Conservation (phyloP, 1,140 invertebrate species). For the Scaptomyza graminum region DNA sequence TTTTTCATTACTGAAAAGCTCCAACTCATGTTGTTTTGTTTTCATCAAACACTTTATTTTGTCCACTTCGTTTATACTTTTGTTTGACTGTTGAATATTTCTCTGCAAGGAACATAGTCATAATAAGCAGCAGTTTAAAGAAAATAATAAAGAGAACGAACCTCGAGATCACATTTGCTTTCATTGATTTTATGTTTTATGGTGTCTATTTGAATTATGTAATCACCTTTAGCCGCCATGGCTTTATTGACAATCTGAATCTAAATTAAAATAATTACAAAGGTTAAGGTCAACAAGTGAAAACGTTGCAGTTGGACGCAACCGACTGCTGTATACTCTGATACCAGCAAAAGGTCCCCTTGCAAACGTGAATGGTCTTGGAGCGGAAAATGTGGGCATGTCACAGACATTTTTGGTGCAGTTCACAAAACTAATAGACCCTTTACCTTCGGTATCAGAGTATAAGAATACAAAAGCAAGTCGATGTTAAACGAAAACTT, state of each 20-base stretch:
- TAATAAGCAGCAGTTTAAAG: too few species aligned
- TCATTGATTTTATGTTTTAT: conserved; percentile 52
- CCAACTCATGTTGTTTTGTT: conserved; percentile 46
- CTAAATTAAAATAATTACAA: conserved; percentile 26
- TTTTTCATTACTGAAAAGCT: conserved; percentile 34
- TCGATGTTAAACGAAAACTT: conserved; percentile 4
- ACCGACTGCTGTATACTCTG: too few species aligned
- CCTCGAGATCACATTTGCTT: conserved; percentile 51
- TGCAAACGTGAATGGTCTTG: too few species aligned
- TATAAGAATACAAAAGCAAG: background rate
- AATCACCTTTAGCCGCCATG: conserved; percentile 14
- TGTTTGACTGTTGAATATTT: conserved; percentile 47
- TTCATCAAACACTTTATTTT: conserved; percentile 43
- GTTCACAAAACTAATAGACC: too few species aligned
- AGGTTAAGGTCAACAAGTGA: background rate
- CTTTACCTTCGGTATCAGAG: too few species aligned
- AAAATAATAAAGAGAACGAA: conserved; percentile 4
- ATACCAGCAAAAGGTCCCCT: too few species aligned
- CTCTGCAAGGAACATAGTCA: conserved; percentile 16
- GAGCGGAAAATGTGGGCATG: too few species aligned
- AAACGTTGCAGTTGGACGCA: too few species aligned
- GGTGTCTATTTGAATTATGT: conserved; percentile 43
- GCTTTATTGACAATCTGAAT: conserved; percentile 14
- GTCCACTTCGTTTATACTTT: conserved; percentile 30
- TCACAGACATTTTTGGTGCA: too few species aligned